Percentiles rank a stretch among this genome's conserved stretches.
Conservation (phyloP, 2,113 vertebrate species). For the Neodontobutis hainanensis region DNA sequence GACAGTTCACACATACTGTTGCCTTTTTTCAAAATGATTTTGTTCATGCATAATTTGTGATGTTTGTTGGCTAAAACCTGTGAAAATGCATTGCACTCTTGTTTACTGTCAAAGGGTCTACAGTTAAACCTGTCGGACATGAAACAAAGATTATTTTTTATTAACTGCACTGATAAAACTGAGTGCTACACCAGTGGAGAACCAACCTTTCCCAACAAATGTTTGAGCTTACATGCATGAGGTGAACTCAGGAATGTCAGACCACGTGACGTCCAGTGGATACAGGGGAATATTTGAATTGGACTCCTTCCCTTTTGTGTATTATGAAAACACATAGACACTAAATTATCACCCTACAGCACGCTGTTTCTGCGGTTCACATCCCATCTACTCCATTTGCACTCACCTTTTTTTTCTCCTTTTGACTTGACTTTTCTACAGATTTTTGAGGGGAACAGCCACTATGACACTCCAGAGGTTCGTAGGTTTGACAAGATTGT, state of each 20-base stretch:
- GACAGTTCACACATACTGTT: too few species aligned
- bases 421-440: slow-evolving; percentile 51
- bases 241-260: slow-evolving; percentile 4
- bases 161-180: background rate
- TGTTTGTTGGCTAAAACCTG: too few species aligned
- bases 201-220: background rate
- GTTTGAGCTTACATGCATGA: slow-evolving; percentile 10
- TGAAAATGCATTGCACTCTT: too few species aligned
- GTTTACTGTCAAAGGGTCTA: too few species aligned
- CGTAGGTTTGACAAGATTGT: slow-evolving; percentile 91
- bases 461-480: slow-evolving; percentile 95
- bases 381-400: background rate
- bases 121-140: background rate
- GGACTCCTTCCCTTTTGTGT: background rate
- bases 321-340: slow-evolving; percentile 1
- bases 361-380: background rate
- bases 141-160: background rate
- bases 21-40: too few species aligned
- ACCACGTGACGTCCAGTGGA: background rate
- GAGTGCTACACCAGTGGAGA: background rate
- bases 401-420: background rate
- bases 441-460: slow-evolving; percentile 96
- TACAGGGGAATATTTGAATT: slow-evolving; percentile 4
- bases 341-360: background rate
- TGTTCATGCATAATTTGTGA: too few species aligned